Evolutionary conservation across 2,113 vertebrate genomes (phyloP), one percentile per base, ranked within the genome.

Genomic region (Aldabrachelys gigantea): DNA sequence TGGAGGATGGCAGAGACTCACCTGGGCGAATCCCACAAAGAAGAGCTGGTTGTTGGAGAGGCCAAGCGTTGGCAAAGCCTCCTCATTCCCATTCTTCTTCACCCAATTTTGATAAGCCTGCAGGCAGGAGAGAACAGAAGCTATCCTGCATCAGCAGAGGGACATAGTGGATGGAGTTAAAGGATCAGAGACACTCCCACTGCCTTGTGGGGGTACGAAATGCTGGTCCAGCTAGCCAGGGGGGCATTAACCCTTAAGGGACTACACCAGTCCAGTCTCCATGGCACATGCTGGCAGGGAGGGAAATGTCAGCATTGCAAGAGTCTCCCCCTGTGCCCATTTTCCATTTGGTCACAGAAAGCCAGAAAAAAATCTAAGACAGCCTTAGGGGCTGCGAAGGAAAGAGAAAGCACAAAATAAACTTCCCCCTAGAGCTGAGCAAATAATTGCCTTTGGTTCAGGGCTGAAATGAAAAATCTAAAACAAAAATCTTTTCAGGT

Each of bases 31-130:
- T 25, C 99, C 99, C 3, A 99, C 97, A 1, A 99, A 99, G 97
- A 99, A 99, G 89, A 99, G 99, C 97, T 99, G 99, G 94, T 99
- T 97, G 89, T 99, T 99, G 8, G 99, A 99, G 97, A 99, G 98
- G 75, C 98, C 98, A 0, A 99, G 98, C 0, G 99, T 98, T 1
- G 99, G 99, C 90, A 99, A 96, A 0, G 94, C 97, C 80, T 99
- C 94, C 96, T 99, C 99, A 16, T 99, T 98, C 1, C 99, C 99
- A 0, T 99, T 99, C 96, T 98, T 99, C 95, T 97, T 95, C 92
- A 99, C 98, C 99, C 99, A 99, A 96, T 99, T 99, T 96, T 98
- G 98, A 90, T 99, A 99, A 1, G 99, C 99, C 99, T 99, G 97
- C 27, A 90, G 56, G n/a, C 11, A 41, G 1, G 13, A 19, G 44